Base-by-base conservation (phyloP, 2,888 invertebrate species). In the Lutraria lutraria region DNA sequence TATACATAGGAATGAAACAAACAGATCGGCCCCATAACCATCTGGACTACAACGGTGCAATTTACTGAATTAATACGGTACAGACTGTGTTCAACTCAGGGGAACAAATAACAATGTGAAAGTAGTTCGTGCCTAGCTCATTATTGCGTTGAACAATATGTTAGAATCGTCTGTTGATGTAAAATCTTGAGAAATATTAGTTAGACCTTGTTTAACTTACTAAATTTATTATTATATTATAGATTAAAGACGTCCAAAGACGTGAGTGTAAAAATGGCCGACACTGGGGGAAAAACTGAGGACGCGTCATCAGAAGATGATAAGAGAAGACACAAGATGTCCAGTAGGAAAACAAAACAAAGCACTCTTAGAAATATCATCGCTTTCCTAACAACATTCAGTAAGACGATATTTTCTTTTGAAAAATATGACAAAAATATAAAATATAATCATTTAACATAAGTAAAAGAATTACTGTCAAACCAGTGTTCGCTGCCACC, bases 321-420 rank as follows among this genome's bases (percentile, higher is more conserved):
- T 52, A 52, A 0, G 53, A 12, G 25, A 13, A n/a, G 12, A 81
- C 16, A 25, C 25, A 43, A 52, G 10, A 19, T 53, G 81, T 25
- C 29, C 6, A 81, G 52, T 25, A 84, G 76, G 29, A 84, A 53
- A 54, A 54, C 54, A 72, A 76, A 54, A 53, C 54, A 29, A 52
- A 29, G 43, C 6, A 25, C 53, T 21, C 2, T 52, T 6, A 76
- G 68, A 52, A 84, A 72, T 76, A 76, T 76, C 21, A 19, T 53
- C 12, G 76, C 76, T 19, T 84, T 84, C 25, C n/a, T 84, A n/a
- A 84, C 76, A 0, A 54, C 76, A 54, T 76, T 76, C 76, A 31
- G 84, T 84, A 76, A 76, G 76, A n/a, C 6, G 4, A 15, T 31
- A 29, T 54, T 25, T 72, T 29, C 6, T 8, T 29, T 25, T 29